Evolutionary conservation across 2,113 vertebrate species (phyloP).

Genomic region (Dasyurus viverrinus): DNA sequence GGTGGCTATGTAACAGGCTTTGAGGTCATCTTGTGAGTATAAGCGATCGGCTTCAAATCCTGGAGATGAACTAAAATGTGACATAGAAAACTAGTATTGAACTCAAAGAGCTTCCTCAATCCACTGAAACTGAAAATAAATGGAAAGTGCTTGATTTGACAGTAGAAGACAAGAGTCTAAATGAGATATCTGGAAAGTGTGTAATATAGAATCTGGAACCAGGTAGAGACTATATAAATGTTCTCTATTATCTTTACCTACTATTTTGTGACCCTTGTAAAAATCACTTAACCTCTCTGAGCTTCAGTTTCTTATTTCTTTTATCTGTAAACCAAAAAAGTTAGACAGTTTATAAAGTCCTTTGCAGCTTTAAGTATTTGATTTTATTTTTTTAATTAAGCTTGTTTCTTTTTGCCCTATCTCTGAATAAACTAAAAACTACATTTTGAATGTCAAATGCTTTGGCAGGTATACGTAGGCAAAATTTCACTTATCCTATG

Average conservation of each 20-base stretch:
- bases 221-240: not conserved
- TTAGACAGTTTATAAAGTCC: not conserved
- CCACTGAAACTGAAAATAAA: not conserved
- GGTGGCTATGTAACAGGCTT: too few species aligned
- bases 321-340: not conserved
- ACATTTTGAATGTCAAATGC: not conserved
- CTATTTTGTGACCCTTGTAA: not conserved
- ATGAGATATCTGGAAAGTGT: not conserved
- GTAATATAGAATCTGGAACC: not conserved
- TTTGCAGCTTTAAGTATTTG: not conserved
- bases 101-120: not conserved
- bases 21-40: too few species aligned
- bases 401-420: not conserved
- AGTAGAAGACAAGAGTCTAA: not conserved
- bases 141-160: not conserved
- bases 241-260: not conserved
- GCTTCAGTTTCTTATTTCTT: not conserved
- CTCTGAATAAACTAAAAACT: not conserved
- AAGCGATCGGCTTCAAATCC: too few species aligned
- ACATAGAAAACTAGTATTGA: too few species aligned
- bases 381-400: not conserved
- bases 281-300: not conserved
- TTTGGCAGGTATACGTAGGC: not conserved
- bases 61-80: too few species aligned
- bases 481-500: not conserved